Percentiles rank a stretch among this genome's conserved stretches.
phyloP scores from a whole-genome alignment of 2,113 vertebrate species.

The Pachyramphus minor region DNA sequence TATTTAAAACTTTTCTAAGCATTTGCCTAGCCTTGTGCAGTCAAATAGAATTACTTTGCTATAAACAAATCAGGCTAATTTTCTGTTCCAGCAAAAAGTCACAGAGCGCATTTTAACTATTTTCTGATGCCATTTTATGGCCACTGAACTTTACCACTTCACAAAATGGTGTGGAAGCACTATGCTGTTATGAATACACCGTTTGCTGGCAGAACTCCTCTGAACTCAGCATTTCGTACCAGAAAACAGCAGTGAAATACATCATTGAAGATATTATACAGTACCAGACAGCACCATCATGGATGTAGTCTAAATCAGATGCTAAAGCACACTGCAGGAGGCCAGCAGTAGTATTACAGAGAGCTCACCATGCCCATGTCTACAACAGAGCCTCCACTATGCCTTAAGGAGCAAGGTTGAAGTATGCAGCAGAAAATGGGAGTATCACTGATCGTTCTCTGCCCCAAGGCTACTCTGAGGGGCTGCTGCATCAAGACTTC shows the following conservation, averaged over 20 bases:
- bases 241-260: not conserved
- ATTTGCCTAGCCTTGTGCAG: not conserved
- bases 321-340: not conserved
- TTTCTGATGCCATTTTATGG: not conserved
- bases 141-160: not conserved
- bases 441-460: not conserved
- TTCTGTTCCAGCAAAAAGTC: not conserved
- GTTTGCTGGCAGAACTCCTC: not conserved
- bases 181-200: not conserved
- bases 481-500: not conserved
- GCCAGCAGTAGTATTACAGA: not conserved
- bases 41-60: not conserved
- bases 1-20: not conserved
- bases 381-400: not conserved
- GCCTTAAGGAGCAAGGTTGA: not conserved
- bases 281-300: not conserved
- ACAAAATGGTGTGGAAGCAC: not conserved
- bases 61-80: not conserved
- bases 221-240: not conserved
- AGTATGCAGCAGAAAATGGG: rapidly evolving
- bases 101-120: not conserved
- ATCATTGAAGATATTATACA: rapidly evolving
- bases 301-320: not conserved
- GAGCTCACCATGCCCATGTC: not conserved
- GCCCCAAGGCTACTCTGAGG: not conserved